Percentiles rank a stretch among this genome's conserved stretches.
phyloP scores from a whole-genome alignment of 2,888 invertebrate species.

The Dicycla oo region DNA sequence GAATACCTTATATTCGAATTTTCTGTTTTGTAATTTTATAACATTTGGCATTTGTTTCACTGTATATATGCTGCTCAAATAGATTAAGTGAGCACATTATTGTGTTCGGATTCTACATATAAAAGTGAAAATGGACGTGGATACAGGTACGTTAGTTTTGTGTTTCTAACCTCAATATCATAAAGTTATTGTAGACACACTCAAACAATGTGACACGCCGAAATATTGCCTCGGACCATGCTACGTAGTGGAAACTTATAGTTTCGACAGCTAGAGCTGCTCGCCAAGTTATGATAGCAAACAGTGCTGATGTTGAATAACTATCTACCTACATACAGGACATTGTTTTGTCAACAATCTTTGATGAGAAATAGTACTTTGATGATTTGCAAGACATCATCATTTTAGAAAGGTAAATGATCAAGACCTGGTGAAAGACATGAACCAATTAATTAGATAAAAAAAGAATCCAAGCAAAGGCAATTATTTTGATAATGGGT shows the following conservation, averaged over 20 bases:
- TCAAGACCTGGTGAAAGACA: not conserved
- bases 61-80: constrained; percentile 51
- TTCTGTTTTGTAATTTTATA: not conserved
- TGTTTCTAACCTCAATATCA: constrained; percentile 69
- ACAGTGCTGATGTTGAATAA: constrained; percentile 1
- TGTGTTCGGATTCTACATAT: constrained; percentile 51
- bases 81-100: constrained; percentile 50
- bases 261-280: not conserved
- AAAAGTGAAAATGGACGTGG: constrained; percentile 79
- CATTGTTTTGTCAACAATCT: constrained; percentile 27
- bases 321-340: not conserved
- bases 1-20: not conserved
- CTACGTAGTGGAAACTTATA: not conserved
- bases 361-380: not conserved
- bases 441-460: not conserved
- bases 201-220: constrained; percentile 7
- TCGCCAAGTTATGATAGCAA: not conserved
- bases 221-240: not conserved
- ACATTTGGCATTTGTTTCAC: constrained; percentile 1
- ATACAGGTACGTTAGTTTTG: constrained; percentile 77
- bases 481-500: not conserved
- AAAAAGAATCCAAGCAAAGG: not conserved
- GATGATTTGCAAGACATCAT: not conserved
- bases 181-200: not conserved
- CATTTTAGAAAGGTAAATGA: not conserved